Conservation (phyloP, 2,888 invertebrate genomes). For the Drosophila prostipennis region DNA sequence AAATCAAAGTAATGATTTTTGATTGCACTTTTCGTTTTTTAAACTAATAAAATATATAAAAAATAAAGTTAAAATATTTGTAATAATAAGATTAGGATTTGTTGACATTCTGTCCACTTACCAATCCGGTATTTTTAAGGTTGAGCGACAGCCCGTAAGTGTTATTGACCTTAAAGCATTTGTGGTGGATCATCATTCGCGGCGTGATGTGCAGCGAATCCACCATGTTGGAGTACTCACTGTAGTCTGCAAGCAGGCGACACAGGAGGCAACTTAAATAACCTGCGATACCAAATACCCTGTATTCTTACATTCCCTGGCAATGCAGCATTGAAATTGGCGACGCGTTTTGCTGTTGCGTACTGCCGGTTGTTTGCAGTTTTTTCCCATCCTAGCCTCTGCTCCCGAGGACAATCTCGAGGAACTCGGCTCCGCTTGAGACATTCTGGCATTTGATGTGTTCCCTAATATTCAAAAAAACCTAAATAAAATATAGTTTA, state of each 20-base stretch:
- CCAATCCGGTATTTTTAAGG: slow-evolving; percentile 59
- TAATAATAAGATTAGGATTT: too few species aligned
- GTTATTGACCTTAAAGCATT: slow-evolving; percentile 32
- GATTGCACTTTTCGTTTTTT: too few species aligned
- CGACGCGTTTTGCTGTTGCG: background rate
- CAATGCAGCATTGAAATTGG: slow-evolving; percentile 49
- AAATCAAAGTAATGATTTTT: too few species aligned
- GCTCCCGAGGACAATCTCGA: background rate
- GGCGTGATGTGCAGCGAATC: slow-evolving; percentile 58
- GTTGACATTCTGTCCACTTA: slow-evolving; percentile 6
- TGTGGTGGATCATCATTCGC: slow-evolving; percentile 53
- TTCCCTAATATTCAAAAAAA: background rate
- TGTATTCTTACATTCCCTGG: slow-evolving; percentile 55
- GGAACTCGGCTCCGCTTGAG: background rate
- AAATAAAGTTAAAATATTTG: too few species aligned
- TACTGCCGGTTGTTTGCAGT: background rate
- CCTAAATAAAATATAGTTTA: background rate
- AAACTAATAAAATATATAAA: too few species aligned
- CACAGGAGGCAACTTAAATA: too few species aligned
- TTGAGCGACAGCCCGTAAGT: slow-evolving; percentile 48
- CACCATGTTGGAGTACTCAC: slow-evolving; percentile 57
- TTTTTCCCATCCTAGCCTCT: background rate
- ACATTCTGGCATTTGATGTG: background rate
- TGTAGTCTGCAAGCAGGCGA: slow-evolving; percentile 42
- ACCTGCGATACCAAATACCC: background rate